Conservation (phyloP, 2,888 invertebrate species). For the Drosophila ustulata region DNA sequence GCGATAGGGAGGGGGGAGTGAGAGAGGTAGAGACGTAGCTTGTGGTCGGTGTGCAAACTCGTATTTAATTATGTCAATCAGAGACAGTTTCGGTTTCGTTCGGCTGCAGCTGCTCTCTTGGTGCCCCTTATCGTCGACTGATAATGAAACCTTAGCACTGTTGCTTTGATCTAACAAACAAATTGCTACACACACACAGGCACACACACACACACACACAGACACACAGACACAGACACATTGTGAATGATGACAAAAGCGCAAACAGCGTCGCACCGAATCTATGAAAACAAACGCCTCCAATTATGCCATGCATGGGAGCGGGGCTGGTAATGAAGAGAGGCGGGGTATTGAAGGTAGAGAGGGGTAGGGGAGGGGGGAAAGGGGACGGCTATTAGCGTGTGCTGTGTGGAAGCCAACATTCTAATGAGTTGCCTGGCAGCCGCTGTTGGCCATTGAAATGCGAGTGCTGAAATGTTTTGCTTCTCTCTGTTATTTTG, state of each 20-base stretch:
- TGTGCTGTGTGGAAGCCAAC: conserved; percentile 46
- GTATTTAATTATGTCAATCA: conserved; percentile 48
- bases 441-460: conserved; percentile 62
- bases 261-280: conserved; percentile 30
- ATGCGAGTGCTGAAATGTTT: conserved; percentile 68
- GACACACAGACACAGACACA: conserved; percentile 1
- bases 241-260: conserved; percentile 51
- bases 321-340: too few species aligned
- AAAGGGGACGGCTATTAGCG: conserved; percentile 59
- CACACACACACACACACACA: conserved; percentile 3
- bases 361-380: background rate
- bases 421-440: conserved; percentile 80
- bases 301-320: conserved; percentile 58
- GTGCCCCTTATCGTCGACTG: conserved; percentile 18
- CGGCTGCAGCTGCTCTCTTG: background rate
- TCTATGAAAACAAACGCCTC: conserved; percentile 44
- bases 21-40: background rate
- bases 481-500: conserved; percentile 69
- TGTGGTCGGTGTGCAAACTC: conserved; percentile 14
- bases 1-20: background rate
- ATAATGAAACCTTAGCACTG: conserved; percentile 71
- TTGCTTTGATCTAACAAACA: conserved; percentile 67
- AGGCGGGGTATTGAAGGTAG: background rate
- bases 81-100: conserved; percentile 27
- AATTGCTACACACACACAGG: conserved; percentile 41